phyloP scores from a whole-genome alignment of 1,140 invertebrate species.

The Epicauta chinensis region DNA sequence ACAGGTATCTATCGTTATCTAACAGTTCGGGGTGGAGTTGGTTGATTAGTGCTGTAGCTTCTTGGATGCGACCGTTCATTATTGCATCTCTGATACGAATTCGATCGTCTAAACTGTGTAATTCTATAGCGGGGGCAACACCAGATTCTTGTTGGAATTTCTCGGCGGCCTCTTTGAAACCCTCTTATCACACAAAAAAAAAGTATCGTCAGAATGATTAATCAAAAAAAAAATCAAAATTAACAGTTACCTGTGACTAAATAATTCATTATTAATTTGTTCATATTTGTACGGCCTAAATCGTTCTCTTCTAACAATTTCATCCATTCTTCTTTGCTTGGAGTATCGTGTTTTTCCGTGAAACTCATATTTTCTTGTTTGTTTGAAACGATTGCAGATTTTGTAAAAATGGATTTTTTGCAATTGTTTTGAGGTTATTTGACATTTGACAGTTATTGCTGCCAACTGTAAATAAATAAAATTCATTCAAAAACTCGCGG shows the following conservation, averaged over 20 bases:
- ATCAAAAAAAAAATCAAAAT: constrained; percentile 15
- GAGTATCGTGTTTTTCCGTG: constrained; percentile 40
- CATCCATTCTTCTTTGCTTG: constrained; percentile 60
- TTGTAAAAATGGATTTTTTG: constrained; percentile 7
- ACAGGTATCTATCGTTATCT: constrained; percentile 91
- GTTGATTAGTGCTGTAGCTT: constrained; percentile 90
- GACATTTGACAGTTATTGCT: neutral
- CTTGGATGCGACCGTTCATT: constrained; percentile 86
- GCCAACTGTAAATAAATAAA: neutral
- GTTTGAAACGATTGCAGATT: neutral
- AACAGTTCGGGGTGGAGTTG: constrained; percentile 90
- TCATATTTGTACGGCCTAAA: constrained; percentile 87
- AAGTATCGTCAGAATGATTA: constrained; percentile 24
- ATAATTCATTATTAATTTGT: constrained; percentile 98
- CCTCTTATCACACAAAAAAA: constrained; percentile 68
- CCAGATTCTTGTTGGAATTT: constrained; percentile 95
- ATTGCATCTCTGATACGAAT: constrained; percentile 94
- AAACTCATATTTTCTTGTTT: constrained; percentile 39
- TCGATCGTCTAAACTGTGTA: constrained; percentile 85
- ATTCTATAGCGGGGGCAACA: constrained; percentile 76
- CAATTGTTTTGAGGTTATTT: neutral
- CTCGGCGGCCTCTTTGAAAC: constrained; percentile 96
- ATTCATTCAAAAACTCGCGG: too few relatives aligned
- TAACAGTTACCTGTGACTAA: constrained; percentile 77
- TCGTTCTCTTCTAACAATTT: constrained; percentile 68